Evolutionary conservation across 2,113 vertebrate species (phyloP), one percentile per base, ranked within the genome.

Genomic region (Elephantulus edwardii): DNA sequence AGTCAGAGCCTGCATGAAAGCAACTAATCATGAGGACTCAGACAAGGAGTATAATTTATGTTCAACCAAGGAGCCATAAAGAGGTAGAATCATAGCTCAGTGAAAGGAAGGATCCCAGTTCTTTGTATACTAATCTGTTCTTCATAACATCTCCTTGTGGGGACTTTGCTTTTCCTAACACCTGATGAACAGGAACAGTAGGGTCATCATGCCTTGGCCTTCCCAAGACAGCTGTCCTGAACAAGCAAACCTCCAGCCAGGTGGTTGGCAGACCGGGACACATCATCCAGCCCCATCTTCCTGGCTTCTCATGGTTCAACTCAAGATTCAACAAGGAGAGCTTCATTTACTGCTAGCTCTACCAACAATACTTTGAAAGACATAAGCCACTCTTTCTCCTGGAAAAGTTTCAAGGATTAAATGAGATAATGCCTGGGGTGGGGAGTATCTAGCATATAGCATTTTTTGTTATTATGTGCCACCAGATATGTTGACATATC

Each of bases 381-480:
- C 1, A 4, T 42, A 38, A 82, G 33, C 14, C 33, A 64, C 24
- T 13, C 38, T 44, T 82, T 68, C 48, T 78, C 81, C 7, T 12
- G 62, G 33, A 56, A 24, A 24, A 38, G 40, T 58, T 68, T 54
- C 72, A 42, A 71, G 26, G 48, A 83, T 64, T 85, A 84, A 75
- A 70, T 35, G 84, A 91, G 42, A 87, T 80, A 62, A 84, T 38
- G 35, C 81, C 72, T 60, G 70, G 46, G n/a, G n/a, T n/a, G n/a
- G 20, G 78, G 82, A 78, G 56, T 14, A 60, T 74, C 75, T 3
- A 81, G 46, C 84, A 93, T 42, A 86, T 2, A 16, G 40, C 24
- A 83, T 2, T 50, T 50, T 8, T 50, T 50, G 48, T 50, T 50
- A 14, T 50, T 50, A 50, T 50, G 48, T 14, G 48, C 48, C 48